These are phyloP conservation scores for Thereva unica DNA, from an alignment of 2,888 invertebrate genomes.

Conservation along the genomic window DNA sequence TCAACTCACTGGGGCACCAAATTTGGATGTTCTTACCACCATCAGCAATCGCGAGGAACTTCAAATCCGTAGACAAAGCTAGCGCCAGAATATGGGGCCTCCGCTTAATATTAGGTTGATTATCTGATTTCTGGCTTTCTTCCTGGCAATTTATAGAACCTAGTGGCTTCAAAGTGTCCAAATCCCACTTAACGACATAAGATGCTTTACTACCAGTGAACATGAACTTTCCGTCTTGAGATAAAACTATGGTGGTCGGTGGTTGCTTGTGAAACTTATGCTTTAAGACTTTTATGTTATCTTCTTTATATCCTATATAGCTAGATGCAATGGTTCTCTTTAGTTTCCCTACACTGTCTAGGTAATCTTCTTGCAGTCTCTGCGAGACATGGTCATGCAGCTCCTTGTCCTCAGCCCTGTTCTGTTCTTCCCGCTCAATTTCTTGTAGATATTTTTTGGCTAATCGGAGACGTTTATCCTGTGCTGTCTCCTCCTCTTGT, in stretches of 20 bases:
- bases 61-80: constrained; percentile 77
- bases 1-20: constrained; percentile 79
- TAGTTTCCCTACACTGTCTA: constrained; percentile 83
- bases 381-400: constrained; percentile 62
- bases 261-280: constrained; percentile 78
- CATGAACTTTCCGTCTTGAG: constrained; percentile 70
- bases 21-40: constrained; percentile 73
- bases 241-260: constrained; percentile 80
- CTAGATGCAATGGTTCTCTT: constrained; percentile 73
- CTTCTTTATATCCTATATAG: constrained; percentile 58
- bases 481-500: constrained; percentile 71
- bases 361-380: constrained; percentile 79
- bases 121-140: constrained; percentile 55
- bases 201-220: constrained; percentile 90
- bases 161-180: constrained; percentile 67
- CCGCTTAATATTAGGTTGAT: constrained; percentile 45
- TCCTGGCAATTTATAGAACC: constrained; percentile 58
- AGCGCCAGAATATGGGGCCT: constrained; percentile 64
- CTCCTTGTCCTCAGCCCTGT: constrained; percentile 68
- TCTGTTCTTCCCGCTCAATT: constrained; percentile 79
- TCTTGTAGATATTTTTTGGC: constrained; percentile 89
- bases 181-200: constrained; percentile 82
- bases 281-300: constrained; percentile 63
- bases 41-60: constrained; percentile 79
- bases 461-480: constrained; percentile 86